Evolutionary conservation across 2,797 vertebrate species (phyloP), one percentile per base, ranked within the genome.

Genomic region (Tauraco hartlaubi): DNA sequence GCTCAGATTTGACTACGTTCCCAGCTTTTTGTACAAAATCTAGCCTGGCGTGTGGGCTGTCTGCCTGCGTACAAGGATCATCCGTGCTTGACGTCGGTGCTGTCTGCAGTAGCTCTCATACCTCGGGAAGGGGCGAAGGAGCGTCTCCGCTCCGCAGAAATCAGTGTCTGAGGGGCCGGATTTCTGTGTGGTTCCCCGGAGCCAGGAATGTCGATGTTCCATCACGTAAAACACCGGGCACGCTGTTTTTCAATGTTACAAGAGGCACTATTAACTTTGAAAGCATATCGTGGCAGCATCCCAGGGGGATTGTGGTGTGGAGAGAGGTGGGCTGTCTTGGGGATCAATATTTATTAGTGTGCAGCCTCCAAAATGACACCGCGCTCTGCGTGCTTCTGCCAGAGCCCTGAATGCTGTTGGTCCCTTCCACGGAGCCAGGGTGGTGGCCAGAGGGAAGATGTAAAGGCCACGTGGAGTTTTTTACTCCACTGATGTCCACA

Each of bases 21-120:
- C 99, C 98, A 99, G 99, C 98, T 98, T 99, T 98, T 99, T 99
- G 98, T 99, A 99, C 98, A 99, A 99, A 98, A 99, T 99, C 97
- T 99, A 98, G 98, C 80, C 66, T 43, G n/a, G 49, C 15, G 9
- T 22, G 20, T 9, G 11, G 90, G 86, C 78, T 10, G 35, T 29
- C 92, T 52, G 69, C 90, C 77, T 19, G 11, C 9, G 12, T 48
- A 29, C 92, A 68, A 71, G 90, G 88, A 84, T 94, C 90, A 66
- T 61, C 94, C n/a, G 4, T 85, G 88, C 94, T 94, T 92, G 44
- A 75, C 88, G 11, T 68, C 6, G 56, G 56, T 18, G 73, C 76
- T 68, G 31, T 19, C 94, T 25, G n/a, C 94, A 43, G 79, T 55
- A 66, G 84, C 77, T 85, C 49, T 46, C 51, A 12, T 26, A 9